Conservation (phyloP, 1,140 invertebrate species). For the Camponotus floridanus region DNA sequence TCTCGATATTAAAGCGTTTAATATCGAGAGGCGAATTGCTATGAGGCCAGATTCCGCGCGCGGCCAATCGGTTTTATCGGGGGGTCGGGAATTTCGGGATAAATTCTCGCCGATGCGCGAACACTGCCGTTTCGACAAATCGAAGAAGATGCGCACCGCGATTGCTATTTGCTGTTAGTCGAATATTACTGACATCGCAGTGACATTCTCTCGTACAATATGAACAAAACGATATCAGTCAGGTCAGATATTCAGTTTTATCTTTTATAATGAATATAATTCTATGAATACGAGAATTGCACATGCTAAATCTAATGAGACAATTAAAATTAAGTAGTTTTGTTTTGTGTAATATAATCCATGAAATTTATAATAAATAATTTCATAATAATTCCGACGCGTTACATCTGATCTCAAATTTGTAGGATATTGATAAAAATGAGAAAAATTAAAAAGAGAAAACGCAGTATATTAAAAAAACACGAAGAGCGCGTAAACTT, state of each 20-base stretch:
- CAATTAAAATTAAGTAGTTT: background rate
- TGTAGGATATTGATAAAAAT: background rate
- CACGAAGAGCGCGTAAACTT: background rate
- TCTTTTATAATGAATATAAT: background rate
- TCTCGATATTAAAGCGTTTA: constrained; percentile 73
- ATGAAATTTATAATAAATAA: background rate
- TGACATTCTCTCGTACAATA: constrained; percentile 6
- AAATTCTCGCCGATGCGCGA: background rate
- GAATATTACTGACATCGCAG: constrained; percentile 2
- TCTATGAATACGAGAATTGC: background rate
- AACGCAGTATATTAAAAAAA: background rate
- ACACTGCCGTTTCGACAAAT: background rate
- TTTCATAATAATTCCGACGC: background rate
- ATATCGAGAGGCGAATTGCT: constrained; percentile 69
- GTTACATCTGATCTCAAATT: background rate
- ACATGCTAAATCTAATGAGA: background rate
- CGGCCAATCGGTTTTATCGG: background rate
- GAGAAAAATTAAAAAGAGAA: background rate
- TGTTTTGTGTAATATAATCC: background rate
- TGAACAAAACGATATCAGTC: background rate
- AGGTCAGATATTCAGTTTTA: background rate
- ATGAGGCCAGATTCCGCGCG: constrained; percentile 38
- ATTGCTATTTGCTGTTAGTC: constrained; percentile 31
- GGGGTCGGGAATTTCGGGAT: constrained; percentile 4
- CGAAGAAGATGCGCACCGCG: constrained; percentile 22